Evolutionary conservation across 2,113 vertebrate genomes (phyloP), one percentile per base, ranked within the genome.

Genomic region (Sinosuthora webbiana): DNA sequence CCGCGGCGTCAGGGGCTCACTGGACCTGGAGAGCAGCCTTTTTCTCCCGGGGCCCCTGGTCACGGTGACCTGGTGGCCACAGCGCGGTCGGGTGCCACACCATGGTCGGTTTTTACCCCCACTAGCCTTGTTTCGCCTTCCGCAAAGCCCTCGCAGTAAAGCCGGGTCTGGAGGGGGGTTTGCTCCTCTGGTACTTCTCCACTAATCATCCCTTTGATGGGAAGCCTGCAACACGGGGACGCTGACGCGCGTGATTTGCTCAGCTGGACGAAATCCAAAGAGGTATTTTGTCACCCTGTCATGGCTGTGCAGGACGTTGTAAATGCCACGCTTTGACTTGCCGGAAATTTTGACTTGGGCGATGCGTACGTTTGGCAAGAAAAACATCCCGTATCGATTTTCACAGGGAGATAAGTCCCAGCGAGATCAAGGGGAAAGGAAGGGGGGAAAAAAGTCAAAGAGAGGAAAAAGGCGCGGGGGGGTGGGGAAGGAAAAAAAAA

Each of bases 361-460:
- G 82, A n/a, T 23, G 17, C 44, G 27, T 64, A 49, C 5, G 16
- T 73, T 90, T 92, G 85, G 87, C 73, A 84, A 73, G 80, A 77
- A 92, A 90, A 94, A 90, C 53, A 85, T 80, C 50, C 80, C 47
- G 31, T 69, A 90, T 94, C 53, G 88, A 90, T 93, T 95, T 87
- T 84, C 87, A 67, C 71, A 24, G 13, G 27, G 76, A 81, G 59
- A 74, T 89, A 75, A 89, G 71, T 63, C 52, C 45, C 44, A 79
- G 56, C 1, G 56, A 55, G 41, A 86, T 69, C 70, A 93, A 85
- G 64, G 63, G 45, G 1, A 9, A 47, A 22, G 18, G 12, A 18
- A 25, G 15, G 5, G 7, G 18, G 15, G 15, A 12, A 6, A 3
- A 7, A 13, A 39, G 4, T 16, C 20, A 9, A 6, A 15, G 22